Percentiles rank a stretch among this genome's conserved stretches.
Conservation (phyloP, 2,113 vertebrate genomes). For the Alligator mississippiensis region DNA sequence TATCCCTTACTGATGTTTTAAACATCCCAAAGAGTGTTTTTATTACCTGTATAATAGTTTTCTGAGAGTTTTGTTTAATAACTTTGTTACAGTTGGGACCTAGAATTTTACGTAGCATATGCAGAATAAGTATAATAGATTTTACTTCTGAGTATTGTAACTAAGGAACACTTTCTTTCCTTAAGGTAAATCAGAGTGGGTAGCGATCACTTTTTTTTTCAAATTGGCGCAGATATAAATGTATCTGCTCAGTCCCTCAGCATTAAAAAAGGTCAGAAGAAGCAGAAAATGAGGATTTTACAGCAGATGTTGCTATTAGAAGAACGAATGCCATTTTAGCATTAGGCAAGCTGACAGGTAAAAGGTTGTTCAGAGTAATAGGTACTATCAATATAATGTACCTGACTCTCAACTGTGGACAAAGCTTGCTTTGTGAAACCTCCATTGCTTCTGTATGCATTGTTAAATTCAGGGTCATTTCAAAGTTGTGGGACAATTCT, state of each 20-base stretch:
- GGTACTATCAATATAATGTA: conserved; percentile 26
- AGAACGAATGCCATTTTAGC: conserved; percentile 32
- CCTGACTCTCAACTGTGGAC: background rate
- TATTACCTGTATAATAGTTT: conserved; percentile 15
- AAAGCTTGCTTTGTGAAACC: background rate
- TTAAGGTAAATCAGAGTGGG: background rate
- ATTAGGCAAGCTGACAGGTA: background rate
- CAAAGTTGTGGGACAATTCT: background rate
- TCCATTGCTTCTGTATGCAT: conserved; percentile 7
- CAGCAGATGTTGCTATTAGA: conserved; percentile 29
- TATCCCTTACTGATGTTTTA: conserved; percentile 62
- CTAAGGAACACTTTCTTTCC: conserved; percentile 60
- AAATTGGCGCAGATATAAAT: background rate
- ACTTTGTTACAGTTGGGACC: conserved; percentile 62
- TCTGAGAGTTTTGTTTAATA: conserved; percentile 59
- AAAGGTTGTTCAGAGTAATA: conserved; percentile 38
- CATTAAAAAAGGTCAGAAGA: conserved; percentile 22
- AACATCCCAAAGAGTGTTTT: conserved; percentile 37
- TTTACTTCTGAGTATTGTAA: conserved; percentile 66
- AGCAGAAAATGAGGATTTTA: conserved; percentile 50
- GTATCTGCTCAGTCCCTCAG: background rate
- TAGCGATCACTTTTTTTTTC: conserved; percentile 46
- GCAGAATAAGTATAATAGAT: conserved; percentile 55
- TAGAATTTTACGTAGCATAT: conserved; percentile 57
- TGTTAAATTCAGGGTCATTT: conserved; percentile 2